Evolutionary conservation across 2,113 vertebrate genomes (phyloP).

Genomic region (Myrmophylax atrothorax): DNA sequence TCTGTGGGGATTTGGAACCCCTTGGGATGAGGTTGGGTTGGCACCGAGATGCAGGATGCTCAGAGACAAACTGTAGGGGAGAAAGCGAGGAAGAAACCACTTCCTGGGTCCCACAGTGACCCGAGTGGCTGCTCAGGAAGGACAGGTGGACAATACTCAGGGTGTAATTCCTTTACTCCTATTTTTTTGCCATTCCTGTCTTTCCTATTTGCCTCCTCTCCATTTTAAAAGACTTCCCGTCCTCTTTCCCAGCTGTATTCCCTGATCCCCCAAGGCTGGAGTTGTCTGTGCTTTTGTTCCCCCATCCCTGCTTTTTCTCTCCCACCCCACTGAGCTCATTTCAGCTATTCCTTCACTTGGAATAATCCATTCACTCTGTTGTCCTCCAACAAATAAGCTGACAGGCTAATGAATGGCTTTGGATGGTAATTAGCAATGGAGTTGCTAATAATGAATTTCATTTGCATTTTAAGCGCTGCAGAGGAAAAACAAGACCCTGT

Average conservation of each 20-base stretch:
- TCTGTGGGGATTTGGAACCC: rapidly evolving
- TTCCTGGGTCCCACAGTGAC: background rate
- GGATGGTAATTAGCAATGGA: slow-evolving; percentile 75
- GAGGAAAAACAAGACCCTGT: slow-evolving; percentile 28
- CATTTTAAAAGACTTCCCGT: background rate
- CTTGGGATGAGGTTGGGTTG: background rate
- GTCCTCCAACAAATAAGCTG: slow-evolving; percentile 67
- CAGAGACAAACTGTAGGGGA: background rate
- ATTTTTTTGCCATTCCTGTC: background rate
- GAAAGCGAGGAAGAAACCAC: background rate
- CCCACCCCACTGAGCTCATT: background rate
- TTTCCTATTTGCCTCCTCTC: background rate
- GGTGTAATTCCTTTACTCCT: background rate
- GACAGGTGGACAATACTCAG: rapidly evolving
- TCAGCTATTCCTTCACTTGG: background rate
- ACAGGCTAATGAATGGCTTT: slow-evolving; percentile 78
- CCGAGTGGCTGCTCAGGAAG: background rate
- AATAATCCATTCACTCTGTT: slow-evolving; percentile 46
- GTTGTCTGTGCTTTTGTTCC: background rate
- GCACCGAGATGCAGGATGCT: background rate
- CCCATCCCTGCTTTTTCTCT: background rate
- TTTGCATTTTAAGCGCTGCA: slow-evolving; percentile 80
- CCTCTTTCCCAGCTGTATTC: background rate
- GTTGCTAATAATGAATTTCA: slow-evolving; percentile 75
- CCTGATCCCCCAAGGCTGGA: background rate